Evolutionary conservation across 2,113 vertebrate species (phyloP).

Genomic region (Dipodomys merriami): DNA sequence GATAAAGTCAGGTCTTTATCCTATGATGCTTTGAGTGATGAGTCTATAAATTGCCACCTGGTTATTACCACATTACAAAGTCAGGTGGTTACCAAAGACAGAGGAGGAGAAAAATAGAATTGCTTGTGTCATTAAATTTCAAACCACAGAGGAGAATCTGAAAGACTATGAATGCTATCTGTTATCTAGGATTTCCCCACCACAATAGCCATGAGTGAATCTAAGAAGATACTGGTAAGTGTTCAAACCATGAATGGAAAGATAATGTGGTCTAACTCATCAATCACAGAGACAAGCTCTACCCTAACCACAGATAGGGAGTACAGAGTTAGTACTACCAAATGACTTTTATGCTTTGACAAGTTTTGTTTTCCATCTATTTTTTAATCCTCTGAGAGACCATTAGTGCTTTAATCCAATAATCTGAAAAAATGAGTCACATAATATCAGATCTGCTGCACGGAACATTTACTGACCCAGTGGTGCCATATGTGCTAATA

Average conservation of each 20-base stretch:
- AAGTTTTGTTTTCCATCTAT: not conserved
- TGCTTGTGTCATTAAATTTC: not conserved
- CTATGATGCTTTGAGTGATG: not conserved
- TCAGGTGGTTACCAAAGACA: not conserved
- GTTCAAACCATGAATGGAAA: not conserved
- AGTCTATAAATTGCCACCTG: not conserved
- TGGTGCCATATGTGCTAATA: not conserved
- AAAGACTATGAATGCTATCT: constrained; percentile 93
- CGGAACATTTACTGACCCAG: not conserved
- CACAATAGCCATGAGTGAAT: constrained; percentile 87
- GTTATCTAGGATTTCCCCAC: constrained; percentile 94
- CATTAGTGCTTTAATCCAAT: not conserved
- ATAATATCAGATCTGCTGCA: not conserved
- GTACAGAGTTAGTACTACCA: not conserved
- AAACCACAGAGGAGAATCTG: constrained; percentile 84
- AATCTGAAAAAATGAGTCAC: not conserved
- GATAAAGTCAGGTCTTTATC: not conserved
- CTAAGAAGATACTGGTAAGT: constrained; percentile 89
- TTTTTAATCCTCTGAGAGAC: not conserved
- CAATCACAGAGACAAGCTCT: not conserved
- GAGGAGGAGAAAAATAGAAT: not conserved
- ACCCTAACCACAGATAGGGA: not conserved
- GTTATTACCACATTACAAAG: not conserved
- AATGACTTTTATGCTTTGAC: constrained; percentile 5
- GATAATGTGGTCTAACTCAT: not conserved